A percentile compares a stretch with the other conserved stretches of the same genome.
phyloP scores from a whole-genome alignment of 2,113 vertebrate species.

The Cepphus grylle region DNA sequence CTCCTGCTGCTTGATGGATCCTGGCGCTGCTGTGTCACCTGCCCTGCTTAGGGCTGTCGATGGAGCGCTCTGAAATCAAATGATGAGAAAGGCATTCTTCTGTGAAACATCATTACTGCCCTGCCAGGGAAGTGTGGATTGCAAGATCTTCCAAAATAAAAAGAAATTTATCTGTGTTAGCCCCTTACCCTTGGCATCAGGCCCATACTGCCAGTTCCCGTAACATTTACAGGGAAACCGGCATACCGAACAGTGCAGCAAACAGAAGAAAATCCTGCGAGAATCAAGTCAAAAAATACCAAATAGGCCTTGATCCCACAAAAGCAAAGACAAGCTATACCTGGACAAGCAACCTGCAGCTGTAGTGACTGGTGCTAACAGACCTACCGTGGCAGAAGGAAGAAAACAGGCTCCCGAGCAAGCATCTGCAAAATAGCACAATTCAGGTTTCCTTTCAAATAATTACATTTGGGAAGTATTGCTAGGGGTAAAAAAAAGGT shows the following conservation, averaged over 20 bases:
- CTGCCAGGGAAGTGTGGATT: background rate
- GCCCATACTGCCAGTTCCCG: background rate
- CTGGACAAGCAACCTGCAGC: background rate
- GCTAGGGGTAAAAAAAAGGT: background rate
- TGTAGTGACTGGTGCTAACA: background rate
- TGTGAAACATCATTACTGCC: background rate
- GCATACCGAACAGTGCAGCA: background rate
- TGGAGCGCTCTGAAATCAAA: background rate
- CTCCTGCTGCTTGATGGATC: background rate
- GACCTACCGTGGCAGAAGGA: fast-evolving
- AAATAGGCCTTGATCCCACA: background rate
- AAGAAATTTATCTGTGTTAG: background rate
- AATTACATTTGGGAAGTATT: background rate
- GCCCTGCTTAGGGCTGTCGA: background rate
- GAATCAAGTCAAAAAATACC: background rate
- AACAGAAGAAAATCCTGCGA: background rate
- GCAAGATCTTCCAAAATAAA: background rate
- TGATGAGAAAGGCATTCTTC: background rate
- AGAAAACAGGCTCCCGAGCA: background rate
- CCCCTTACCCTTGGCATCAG: background rate
- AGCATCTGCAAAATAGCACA: background rate
- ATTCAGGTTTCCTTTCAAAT: background rate
- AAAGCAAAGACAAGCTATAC: background rate
- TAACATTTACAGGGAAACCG: background rate
- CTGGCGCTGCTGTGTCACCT: fast-evolving